A percentile compares a stretch with the other conserved stretches of the same genome.
These are phyloP conservation scores for Siniperca chuatsi DNA, from an alignment of 2,113 vertebrate species.

Conservation along the genomic window DNA sequence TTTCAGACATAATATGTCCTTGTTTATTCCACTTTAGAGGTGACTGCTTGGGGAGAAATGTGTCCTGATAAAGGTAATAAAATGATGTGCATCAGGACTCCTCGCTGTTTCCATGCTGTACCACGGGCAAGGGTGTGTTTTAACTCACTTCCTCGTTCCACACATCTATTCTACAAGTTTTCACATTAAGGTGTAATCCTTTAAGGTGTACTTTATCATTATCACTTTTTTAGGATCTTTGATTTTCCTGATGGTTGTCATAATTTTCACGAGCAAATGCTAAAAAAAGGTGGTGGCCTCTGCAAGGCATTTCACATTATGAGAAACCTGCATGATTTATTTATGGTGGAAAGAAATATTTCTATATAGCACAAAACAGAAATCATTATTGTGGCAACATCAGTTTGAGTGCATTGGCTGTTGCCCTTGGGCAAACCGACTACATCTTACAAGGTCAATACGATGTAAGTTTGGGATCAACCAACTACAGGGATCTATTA, in stretches of 20 bases:
- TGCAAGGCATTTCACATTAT: neutral
- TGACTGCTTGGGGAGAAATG: conserved; percentile 25
- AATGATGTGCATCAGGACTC: neutral
- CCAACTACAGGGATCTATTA: neutral
- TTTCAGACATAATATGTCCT: conserved; percentile 24
- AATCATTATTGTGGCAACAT: neutral
- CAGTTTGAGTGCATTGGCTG: neutral
- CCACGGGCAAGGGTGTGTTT: neutral
- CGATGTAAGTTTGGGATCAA: neutral
- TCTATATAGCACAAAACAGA: neutral
- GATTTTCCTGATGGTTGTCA: neutral
- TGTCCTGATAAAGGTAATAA: conserved; percentile 30
- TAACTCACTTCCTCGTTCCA: neutral
- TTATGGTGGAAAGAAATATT: neutral
- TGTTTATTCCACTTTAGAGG: conserved; percentile 49
- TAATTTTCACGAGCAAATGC: neutral
- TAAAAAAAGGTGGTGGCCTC: neutral
- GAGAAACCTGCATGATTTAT: neutral
- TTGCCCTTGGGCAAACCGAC: neutral
- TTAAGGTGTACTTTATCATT: neutral
- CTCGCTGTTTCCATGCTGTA: conserved; percentile 5
- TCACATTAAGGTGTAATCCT: neutral
- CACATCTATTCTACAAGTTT: neutral
- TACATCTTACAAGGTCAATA: neutral
- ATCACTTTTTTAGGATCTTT: neutral